These are phyloP conservation scores for Sturmia bella DNA, from an alignment of 2,888 invertebrate species.

Conservation along the genomic window DNA sequence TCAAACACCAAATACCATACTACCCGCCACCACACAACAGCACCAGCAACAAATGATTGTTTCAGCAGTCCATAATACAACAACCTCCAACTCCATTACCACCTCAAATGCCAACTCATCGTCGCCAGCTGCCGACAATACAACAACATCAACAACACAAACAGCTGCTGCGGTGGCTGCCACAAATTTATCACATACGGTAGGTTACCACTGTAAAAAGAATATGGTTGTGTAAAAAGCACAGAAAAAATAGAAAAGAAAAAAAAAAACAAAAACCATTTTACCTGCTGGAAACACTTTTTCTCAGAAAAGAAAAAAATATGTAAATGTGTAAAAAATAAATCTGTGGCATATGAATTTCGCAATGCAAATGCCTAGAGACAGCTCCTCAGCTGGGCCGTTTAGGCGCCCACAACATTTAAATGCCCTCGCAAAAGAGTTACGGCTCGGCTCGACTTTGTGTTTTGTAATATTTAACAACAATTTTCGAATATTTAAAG, in stretches of 20 bases:
- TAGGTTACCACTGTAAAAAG: slow-evolving; percentile 73
- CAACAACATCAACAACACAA: slow-evolving; percentile 71
- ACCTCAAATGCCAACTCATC: slow-evolving; percentile 55
- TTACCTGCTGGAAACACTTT: neutral
- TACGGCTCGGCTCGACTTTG: slow-evolving; percentile 1
- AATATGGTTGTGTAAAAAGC: slow-evolving; percentile 57
- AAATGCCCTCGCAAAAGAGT: neutral
- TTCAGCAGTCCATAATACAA: slow-evolving; percentile 47
- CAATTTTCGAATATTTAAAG: neutral
- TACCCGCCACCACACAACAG: slow-evolving; percentile 77
- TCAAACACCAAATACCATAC: slow-evolving; percentile 89
- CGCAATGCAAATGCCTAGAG: slow-evolving; percentile 8
- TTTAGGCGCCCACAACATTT: slow-evolving; percentile 3
- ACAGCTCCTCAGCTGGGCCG: neutral
- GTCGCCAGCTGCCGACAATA: slow-evolving; percentile 69
- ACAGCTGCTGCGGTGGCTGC: slow-evolving; percentile 73
- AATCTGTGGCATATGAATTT: neutral
- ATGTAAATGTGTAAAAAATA: slow-evolving; percentile 8
- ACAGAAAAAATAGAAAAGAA: too few species aligned
- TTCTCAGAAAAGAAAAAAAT: slow-evolving; percentile 1
- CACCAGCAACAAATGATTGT: slow-evolving; percentile 62
- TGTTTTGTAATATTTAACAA: slow-evolving; percentile 14
- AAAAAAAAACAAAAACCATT: neutral
- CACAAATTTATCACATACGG: slow-evolving; percentile 75
- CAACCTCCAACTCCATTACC: slow-evolving; percentile 49